Conservation (phyloP, 2,113 vertebrate species). For the Petrocephalus microphthalmus region DNA sequence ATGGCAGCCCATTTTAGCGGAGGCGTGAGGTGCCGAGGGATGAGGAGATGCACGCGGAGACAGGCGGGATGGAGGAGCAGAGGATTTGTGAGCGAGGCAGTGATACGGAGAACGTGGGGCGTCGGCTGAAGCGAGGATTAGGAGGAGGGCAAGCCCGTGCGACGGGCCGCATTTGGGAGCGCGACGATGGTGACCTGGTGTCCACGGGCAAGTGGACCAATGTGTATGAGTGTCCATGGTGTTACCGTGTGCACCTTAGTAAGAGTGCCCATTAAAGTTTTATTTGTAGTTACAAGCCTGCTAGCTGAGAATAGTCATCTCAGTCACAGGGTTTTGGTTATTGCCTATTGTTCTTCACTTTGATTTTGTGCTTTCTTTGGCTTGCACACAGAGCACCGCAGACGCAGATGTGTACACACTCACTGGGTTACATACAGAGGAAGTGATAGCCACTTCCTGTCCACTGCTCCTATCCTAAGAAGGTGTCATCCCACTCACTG, state of each 20-base stretch:
- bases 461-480: background rate
- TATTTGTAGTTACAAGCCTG: background rate
- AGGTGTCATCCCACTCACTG: background rate
- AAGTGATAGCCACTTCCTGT: background rate
- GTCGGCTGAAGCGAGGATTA: background rate
- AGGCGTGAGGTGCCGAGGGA: background rate
- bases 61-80: background rate
- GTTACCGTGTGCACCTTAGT: background rate
- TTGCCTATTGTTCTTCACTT: background rate
- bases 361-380: background rate
- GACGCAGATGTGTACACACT: background rate
- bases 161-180: background rate
- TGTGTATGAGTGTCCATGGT: background rate
- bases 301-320: background rate
- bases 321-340: background rate
- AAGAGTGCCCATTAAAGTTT: background rate
- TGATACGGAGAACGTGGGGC: background rate
- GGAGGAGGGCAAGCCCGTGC: background rate
- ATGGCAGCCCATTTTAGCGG: background rate
- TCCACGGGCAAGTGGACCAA: background rate
- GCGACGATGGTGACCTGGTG: background rate
- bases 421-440: background rate
- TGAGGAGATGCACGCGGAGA: background rate
- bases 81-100: background rate
- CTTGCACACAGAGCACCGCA: background rate